Evolutionary conservation across 2,888 invertebrate species (phyloP).

Genomic region (Altica lythri): DNA sequence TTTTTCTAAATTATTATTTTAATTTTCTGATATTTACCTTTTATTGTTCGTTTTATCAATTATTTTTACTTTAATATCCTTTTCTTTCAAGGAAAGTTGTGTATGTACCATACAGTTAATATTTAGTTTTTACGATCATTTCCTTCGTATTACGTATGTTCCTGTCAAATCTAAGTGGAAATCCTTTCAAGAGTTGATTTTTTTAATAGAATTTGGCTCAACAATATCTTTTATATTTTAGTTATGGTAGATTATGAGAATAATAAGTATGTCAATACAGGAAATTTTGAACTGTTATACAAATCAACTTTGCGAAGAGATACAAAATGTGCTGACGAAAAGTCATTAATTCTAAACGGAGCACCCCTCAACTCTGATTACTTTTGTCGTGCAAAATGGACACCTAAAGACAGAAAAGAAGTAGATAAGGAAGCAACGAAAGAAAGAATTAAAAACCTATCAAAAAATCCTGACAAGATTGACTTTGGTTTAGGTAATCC

Average conservation of each 20-base stretch:
- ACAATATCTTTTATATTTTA: conserved; percentile 44
- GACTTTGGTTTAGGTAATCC: conserved; percentile 7
- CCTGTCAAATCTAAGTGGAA: conserved; percentile 3
- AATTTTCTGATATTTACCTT: too few relatives aligned
- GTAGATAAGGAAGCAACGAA: conserved; percentile 1
- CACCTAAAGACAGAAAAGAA: conserved; percentile 14
- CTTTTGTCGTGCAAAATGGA: conserved; percentile 30
- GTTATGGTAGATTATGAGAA: conserved; percentile 61
- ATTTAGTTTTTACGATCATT: too few relatives aligned
- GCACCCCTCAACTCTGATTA: conserved; percentile 32
- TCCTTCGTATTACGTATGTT: too few relatives aligned
- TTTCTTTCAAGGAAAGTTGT: too few relatives aligned
- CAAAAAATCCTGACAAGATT: neutral
- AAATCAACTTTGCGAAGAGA: conserved; percentile 35
- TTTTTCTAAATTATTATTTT: too few relatives aligned
- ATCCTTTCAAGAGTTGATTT: neutral
- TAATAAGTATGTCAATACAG: conserved; percentile 60
- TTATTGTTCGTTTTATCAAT: too few relatives aligned
- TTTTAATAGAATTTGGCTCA: too few relatives aligned
- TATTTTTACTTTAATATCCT: too few relatives aligned
- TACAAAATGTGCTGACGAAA: neutral
- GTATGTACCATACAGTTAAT: too few relatives aligned
- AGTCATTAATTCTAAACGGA: conserved; percentile 29
- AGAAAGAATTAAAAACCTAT: conserved; percentile 5
- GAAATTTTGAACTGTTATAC: conserved; percentile 61